phyloP scores from a whole-genome alignment of 1,140 invertebrate species.

The Trichonephila clavipes region DNA sequence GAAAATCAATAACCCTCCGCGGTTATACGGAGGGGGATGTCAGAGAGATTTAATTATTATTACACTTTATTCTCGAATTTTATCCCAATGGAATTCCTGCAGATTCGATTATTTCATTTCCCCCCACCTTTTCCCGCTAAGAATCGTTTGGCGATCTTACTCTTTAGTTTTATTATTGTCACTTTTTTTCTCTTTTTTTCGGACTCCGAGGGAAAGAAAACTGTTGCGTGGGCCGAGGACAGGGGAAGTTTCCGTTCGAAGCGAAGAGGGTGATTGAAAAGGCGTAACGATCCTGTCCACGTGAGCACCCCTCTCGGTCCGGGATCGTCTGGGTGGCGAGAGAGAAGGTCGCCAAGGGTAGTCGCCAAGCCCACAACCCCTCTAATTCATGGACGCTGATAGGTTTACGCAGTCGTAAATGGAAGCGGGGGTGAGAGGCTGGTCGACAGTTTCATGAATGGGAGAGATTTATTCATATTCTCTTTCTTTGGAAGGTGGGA shows the following conservation, averaged over 20 bases:
- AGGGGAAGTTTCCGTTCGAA: not conserved
- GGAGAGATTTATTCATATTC: not conserved
- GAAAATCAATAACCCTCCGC: slow-evolving; percentile 2
- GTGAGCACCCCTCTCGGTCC: slow-evolving; percentile 5
- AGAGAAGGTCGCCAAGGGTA: not conserved
- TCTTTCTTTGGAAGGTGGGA: not conserved
- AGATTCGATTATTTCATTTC: not conserved
- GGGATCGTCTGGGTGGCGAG: not conserved
- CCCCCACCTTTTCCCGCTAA: too few relatives aligned
- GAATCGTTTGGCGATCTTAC: too few relatives aligned
- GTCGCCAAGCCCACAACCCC: not conserved
- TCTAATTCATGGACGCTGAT: slow-evolving; percentile 7
- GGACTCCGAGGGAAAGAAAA: not conserved
- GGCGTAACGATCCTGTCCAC: slow-evolving; percentile 9
- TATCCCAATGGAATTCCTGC: not conserved
- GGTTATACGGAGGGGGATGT: not conserved
- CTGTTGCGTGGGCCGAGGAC: not conserved
- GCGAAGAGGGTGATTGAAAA: slow-evolving; percentile 17
- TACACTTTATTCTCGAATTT: not conserved
- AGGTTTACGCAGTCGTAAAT: not conserved
- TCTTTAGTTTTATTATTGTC: too few relatives aligned
- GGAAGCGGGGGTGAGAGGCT: not conserved
- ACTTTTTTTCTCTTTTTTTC: too few relatives aligned
- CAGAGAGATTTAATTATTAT: not conserved
- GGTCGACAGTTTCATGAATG: not conserved